Evolutionary conservation across 2,888 invertebrate species (phyloP), one percentile per base, ranked within the genome.

Genomic region (Phymatocera aterrima): DNA sequence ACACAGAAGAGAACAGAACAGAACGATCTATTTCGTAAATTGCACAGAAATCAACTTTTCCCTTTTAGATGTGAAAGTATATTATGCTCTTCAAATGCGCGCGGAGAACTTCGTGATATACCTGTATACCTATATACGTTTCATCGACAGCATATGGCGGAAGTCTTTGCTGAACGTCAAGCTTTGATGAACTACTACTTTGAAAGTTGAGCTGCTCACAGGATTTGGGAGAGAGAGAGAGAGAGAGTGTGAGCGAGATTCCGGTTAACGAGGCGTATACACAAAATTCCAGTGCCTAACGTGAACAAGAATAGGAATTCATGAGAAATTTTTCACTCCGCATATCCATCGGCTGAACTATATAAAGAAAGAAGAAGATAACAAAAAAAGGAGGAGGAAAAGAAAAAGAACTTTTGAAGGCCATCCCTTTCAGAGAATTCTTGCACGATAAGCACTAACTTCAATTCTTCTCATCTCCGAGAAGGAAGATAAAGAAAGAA

Each of bases 111-210:
- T 40, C 43, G 21, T 46, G 21, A 21, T 60, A n/a, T n/a, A n/a
- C n/a, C n/a, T n/a, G n/a, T 4, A 24, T 5, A 64, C 37, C 37
- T 8, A 37, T 18, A 28, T 31, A 12, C 40, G 3, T 75, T n/a
- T 43, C 60, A 40, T 40, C 21, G 60, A 75, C 54, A 43, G 8
- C 57, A n/a, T 24, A 24, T 60, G 37, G 21, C 75, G 51, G 1
- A 72, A 31, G 48, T 51, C 48, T 51, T n/a, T 31, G 28, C 34
- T 6, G 34, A 48, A 31, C 72, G 72, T 51, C 72, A 40, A 43
- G 72, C 75, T 75, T 54, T 57, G 75, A 75, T 75, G 43, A 75
- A 60, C 57, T n/a, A n/a, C 57, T 18, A 75, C 57, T 57, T 72
- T 51, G 34, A 31, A 34, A 72, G 48, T 72, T 24, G 75, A 54